Evolutionary conservation across 2,888 invertebrate species (phyloP), one percentile per base, ranked within the genome.

Genomic region (Mesodorylaimus sp.): DNA sequence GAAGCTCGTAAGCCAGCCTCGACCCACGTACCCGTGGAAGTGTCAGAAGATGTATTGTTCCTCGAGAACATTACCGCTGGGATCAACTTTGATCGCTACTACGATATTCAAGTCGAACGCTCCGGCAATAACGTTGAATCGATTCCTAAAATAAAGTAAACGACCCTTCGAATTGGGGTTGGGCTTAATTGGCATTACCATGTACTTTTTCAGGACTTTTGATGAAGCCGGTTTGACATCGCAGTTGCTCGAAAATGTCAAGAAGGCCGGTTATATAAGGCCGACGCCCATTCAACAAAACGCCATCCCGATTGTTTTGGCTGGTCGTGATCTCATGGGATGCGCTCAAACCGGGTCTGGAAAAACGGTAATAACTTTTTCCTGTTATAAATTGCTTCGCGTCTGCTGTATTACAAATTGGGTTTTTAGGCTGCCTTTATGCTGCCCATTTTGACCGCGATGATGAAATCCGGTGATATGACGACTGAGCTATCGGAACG

Each of bases 331-430:
- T 73, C 68, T 97, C 25, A 93, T 95, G 87, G 89, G 82, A 0
- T 93, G 93, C 64, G 93, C 95, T 0, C 93, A 95, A 68, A 97
- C 95, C 5, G 95, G 95, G 0, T 91, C 91, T 0, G 97, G 95
- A 16, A 95, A 95, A 73, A 93, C 93, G 1, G 81, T 80, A 70
- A 72, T 16, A 32, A 13, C 16, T 32, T 32, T 32, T 32, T 13
- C 16, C 32, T 32, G 32, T 32, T 13, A 32, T 32, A 13, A 10
- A 16, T 32, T 32, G 10, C 32, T 32, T 32, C 10, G 10, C 32
- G 10, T 16, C 16, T 32, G 16, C 10, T 32, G 32, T 16, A 32
- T 13, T 10, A 32, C 16, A 32, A 13, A 32, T 32, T 13, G 32
- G 16, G 26, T 59, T 71, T 68, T n/a, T 65, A 80, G 79, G 91